These are phyloP conservation scores for Holacanthus passer DNA, from an alignment of 2,113 vertebrate genomes.

Conservation along the genomic window DNA sequence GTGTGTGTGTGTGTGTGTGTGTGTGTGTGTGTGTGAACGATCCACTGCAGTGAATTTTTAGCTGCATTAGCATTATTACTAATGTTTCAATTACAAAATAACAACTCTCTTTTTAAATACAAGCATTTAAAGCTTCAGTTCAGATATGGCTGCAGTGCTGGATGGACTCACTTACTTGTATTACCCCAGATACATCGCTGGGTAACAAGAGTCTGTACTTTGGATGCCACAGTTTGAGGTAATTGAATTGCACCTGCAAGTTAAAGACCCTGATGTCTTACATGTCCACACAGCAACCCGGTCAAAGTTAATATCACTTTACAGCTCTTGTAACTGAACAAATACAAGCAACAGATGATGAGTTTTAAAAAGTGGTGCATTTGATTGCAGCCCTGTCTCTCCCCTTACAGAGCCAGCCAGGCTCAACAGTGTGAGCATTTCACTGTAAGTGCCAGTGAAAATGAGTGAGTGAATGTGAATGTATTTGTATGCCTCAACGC, in stretches of 20 bases:
- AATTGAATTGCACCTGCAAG: too few species aligned
- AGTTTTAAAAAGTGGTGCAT: neutral
- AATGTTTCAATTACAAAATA: neutral
- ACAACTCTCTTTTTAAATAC: constrained; percentile 9
- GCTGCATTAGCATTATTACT: constrained; percentile 9
- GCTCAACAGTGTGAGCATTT: too few species aligned
- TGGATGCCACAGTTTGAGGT: neutral
- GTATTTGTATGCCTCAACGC: too few species aligned
- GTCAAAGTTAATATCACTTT: neutral
- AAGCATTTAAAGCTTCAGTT: neutral
- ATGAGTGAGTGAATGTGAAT: too few species aligned
- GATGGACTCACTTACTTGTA: neutral
- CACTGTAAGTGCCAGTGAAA: too few species aligned
- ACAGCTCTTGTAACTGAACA: neutral
- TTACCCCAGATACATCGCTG: neutral
- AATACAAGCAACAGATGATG: neutral
- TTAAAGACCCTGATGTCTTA: neutral
- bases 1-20: constrained; percentile 15
- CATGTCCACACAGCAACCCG: neutral
- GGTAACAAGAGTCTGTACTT: neutral
- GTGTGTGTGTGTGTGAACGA: neutral
- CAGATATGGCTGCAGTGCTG: neutral
- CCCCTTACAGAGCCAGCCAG: too few species aligned
- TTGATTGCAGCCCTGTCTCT: too few species aligned
- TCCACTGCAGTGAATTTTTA: neutral